Evolutionary conservation across 2,113 vertebrate genomes (phyloP).

Genomic region (Columbina picui): DNA sequence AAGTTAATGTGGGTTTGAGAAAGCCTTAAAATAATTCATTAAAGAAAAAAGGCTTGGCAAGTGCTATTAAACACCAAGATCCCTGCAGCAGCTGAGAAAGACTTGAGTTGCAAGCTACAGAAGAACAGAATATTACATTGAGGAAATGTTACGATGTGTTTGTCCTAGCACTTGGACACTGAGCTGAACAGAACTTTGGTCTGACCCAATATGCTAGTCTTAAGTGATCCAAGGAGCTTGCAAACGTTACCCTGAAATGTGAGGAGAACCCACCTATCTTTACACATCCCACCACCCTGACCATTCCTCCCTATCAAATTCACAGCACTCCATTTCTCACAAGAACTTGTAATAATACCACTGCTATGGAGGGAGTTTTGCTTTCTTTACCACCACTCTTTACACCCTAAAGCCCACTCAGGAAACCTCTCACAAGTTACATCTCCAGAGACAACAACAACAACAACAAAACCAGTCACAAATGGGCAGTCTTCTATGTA

Average conservation of each 20-base stretch:
- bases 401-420: background rate
- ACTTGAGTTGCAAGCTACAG: background rate
- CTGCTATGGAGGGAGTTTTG: background rate
- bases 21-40: background rate
- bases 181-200: background rate
- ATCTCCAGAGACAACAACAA: background rate
- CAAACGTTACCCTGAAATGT: background rate
- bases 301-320: background rate
- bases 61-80: background rate
- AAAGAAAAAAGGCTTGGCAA: background rate
- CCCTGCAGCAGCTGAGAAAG: background rate
- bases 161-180: fast-evolving
- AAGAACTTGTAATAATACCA: background rate
- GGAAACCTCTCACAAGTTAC: background rate
- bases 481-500: background rate
- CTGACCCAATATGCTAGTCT: background rate
- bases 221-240: background rate
- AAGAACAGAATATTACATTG: background rate
- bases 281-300: background rate
- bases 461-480: background rate
- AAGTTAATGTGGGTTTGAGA: background rate
- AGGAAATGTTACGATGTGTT: background rate
- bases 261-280: background rate
- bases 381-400: background rate
- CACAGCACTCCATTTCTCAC: background rate